Evolutionary conservation across 2,113 vertebrate species (phyloP), one percentile per base, ranked within the genome.

Genomic region (Oncorhynchus tshawytscha): DNA sequence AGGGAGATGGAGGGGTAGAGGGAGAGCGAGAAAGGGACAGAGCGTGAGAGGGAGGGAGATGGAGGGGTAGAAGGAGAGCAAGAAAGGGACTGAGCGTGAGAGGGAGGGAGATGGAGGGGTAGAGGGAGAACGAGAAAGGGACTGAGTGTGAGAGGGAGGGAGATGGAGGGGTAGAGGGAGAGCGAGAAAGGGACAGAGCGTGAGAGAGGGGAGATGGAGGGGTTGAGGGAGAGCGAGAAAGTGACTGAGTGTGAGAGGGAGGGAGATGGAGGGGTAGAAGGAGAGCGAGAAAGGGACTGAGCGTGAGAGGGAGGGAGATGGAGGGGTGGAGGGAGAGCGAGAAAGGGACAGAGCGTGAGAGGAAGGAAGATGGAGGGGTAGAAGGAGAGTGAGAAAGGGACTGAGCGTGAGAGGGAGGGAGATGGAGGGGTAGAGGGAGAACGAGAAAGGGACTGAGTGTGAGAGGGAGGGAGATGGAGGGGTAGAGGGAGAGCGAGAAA

Each of bases 221-320:
- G 31, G 31, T 34, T 1, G 31, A 34, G 31, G 5, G 5, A 34
- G 31, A 6, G 1, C 5, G 31, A 34, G 31, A 34, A 72, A 70
- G 64, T 71, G 83, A 82, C 78, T 60, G 72, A 81, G 68, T 69
- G 81, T 20, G 60, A 24, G 60, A 62, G 60, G 0, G 60, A 62
- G 31, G n/a, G 18, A 62, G 60, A 62, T 16, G 31, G 31, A 31
- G 31, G 31, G 31, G 31, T 31, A 0, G 31, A 31, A 5, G 31
- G 31, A 7, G 6, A 34, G 31, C 31, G 6, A 34, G 31, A 34
- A 34, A 34, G 31, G 34, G 34, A 34, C 34, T 34, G 34, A 34
- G 34, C 2, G 34, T 34, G 34, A 34, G 34, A 34, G 34, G 6
- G 34, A 34, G 34, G 34, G 34, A 34, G 1, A 34, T 34, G 34